These are phyloP conservation scores for Plutella xylostella DNA, from an alignment of 2,888 invertebrate species.

Conservation along the genomic window DNA sequence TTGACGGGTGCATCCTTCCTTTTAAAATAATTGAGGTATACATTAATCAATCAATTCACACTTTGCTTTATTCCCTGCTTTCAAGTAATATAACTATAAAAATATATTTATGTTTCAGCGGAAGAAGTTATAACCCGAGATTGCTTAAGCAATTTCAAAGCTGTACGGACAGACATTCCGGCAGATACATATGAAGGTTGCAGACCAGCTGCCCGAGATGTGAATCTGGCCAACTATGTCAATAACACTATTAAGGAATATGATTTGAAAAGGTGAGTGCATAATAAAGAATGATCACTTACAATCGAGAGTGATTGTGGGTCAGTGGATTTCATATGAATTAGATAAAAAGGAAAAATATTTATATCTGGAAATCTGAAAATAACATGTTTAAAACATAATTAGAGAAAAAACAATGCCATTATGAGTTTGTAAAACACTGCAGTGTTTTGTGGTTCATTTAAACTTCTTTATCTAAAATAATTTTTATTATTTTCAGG, in stretches of 20 bases:
- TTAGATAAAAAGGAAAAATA: background rate
- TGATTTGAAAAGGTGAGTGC: constrained; percentile 79
- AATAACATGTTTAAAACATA: background rate
- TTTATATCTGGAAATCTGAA: background rate
- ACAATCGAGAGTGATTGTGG: background rate
- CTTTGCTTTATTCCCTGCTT: too few relatives aligned
- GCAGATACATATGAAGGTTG: constrained; percentile 94
- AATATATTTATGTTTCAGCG: too few relatives aligned
- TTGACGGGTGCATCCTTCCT: too few relatives aligned
- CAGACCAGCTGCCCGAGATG: constrained; percentile 81
- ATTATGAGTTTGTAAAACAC: background rate
- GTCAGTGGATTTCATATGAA: background rate
- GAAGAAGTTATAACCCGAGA: constrained; percentile 85
- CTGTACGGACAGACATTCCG: constrained; percentile 86
- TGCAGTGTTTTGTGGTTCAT: background rate
- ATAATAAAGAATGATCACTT: background rate
- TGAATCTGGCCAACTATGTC: constrained; percentile 85
- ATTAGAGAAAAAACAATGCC: background rate
- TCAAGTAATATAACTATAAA: too few relatives aligned
- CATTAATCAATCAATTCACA: too few relatives aligned
- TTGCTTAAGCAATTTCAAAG: constrained; percentile 83
- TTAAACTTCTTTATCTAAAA: background rate
- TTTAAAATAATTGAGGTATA: too few relatives aligned
- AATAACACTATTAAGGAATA: constrained; percentile 88
- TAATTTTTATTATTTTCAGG: constrained; percentile 57